Evolutionary conservation across 2,113 vertebrate species (phyloP).

Genomic region (Cranoglanis bouderius): DNA sequence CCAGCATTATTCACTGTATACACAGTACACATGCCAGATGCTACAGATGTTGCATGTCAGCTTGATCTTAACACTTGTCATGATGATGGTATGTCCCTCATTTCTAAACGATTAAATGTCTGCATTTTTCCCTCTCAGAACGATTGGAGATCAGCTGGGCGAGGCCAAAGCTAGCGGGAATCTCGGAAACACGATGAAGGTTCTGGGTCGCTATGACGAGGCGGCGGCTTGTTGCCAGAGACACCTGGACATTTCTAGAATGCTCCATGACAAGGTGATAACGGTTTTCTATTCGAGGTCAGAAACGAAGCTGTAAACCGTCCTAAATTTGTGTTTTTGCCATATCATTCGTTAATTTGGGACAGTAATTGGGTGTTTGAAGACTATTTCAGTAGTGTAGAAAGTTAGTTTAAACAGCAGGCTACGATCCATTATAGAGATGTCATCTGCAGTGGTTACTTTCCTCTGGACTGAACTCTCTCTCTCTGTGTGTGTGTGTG

Average conservation of each 20-base stretch:
- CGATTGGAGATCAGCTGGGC: conserved; percentile 89
- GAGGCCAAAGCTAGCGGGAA: conserved; percentile 99
- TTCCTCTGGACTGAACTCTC: conserved; percentile 20
- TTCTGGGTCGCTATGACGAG: conserved; percentile 94
- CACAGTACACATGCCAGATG: neutral
- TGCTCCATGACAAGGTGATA: conserved; percentile 89
- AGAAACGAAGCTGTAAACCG: neutral
- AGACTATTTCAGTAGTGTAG: conserved; percentile 24
- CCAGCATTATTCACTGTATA: neutral
- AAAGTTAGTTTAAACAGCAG: conserved; percentile 32
- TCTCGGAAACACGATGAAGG: conserved; percentile 94
- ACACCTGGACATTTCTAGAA: conserved; percentile 92
- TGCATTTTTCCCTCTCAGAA: conserved; percentile 70
- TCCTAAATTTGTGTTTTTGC: neutral
- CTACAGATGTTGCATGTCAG: neutral
- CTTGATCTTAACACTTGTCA: neutral
- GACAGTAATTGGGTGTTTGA: neutral
- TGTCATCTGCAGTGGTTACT: conserved; percentile 28
- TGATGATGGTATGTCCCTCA: neutral
- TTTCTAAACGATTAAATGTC: neutral
- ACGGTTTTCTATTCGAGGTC: neutral
- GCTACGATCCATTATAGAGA: conserved; percentile 36
- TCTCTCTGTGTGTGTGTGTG: conserved; percentile 63
- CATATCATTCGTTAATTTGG: neutral
- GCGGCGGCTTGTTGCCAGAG: conserved; percentile 92